Percentiles rank a stretch among this genome's conserved stretches.
Evolutionary conservation across 2,113 vertebrate genomes (phyloP).

Genomic region (Dipodomys merriami): DNA sequence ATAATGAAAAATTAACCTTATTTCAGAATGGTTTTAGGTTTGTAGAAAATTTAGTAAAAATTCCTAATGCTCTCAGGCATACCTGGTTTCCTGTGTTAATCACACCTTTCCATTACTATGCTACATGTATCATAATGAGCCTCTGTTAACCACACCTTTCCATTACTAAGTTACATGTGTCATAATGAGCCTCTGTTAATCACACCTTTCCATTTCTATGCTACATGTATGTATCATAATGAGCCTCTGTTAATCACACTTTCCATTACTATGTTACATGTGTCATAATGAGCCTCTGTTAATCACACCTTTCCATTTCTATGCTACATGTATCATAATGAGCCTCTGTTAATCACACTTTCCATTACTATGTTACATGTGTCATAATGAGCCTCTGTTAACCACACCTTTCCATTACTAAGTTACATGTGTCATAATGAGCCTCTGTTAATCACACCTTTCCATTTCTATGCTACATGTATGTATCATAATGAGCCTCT

Average conservation of each 20-base stretch:
- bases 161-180: neutral
- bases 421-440: neutral
- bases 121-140: neutral
- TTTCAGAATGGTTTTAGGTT: conserved; percentile 15
- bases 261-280: neutral
- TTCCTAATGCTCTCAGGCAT: neutral
- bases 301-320: neutral
- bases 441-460: neutral
- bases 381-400: neutral
- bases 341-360: neutral
- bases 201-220: neutral
- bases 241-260: neutral
- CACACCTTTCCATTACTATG: neutral
- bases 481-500: no score
- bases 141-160: neutral
- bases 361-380: neutral
- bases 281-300: neutral
- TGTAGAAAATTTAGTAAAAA: neutral
- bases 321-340: neutral
- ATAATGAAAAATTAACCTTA: neutral
- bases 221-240: neutral
- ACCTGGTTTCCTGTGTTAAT: neutral
- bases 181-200: neutral
- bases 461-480: neutral
- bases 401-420: neutral